Evolutionary conservation across 2,113 vertebrate species (phyloP).

Genomic region (Bubo blakistoni): DNA sequence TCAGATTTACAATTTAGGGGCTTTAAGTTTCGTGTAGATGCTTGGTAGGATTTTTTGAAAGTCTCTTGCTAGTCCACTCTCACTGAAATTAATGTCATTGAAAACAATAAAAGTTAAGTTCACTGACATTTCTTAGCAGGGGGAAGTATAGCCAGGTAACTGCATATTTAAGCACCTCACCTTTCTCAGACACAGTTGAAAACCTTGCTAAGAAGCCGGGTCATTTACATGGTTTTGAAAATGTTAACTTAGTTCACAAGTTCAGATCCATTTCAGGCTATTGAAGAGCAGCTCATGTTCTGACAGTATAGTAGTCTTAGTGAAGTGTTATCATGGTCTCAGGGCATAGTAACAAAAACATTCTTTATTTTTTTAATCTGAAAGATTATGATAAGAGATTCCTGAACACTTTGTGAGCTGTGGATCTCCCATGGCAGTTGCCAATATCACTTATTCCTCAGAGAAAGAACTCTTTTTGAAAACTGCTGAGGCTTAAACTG

Average conservation of each 20-base stretch:
- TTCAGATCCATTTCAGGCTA: neutral
- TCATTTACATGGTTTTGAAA: neutral
- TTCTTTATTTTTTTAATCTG: neutral
- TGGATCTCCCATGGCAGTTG: neutral
- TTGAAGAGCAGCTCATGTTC: neutral
- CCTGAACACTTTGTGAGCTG: neutral
- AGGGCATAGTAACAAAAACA: neutral
- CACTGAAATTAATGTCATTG: neutral
- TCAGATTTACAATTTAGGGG: conserved; percentile 5
- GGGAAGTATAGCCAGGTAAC: neutral
- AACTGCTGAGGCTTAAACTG: neutral
- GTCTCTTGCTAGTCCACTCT: neutral
- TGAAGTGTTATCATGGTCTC: neutral
- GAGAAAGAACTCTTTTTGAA: neutral
- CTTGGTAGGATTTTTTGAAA: neutral
- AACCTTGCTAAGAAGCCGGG: neutral
- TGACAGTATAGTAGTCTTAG: neutral
- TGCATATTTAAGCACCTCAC: neutral
- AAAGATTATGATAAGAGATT: neutral
- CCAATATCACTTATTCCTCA: neutral
- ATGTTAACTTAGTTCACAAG: neutral
- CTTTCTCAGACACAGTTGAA: neutral
- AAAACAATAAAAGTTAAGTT: conserved; percentile 19
- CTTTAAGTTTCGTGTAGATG: neutral
- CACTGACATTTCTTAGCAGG: neutral